A percentile compares a stretch with the other conserved stretches of the same genome.
phyloP scores from a whole-genome alignment of 2,797 vertebrate species.

The Phataginus tetradactyla region DNA sequence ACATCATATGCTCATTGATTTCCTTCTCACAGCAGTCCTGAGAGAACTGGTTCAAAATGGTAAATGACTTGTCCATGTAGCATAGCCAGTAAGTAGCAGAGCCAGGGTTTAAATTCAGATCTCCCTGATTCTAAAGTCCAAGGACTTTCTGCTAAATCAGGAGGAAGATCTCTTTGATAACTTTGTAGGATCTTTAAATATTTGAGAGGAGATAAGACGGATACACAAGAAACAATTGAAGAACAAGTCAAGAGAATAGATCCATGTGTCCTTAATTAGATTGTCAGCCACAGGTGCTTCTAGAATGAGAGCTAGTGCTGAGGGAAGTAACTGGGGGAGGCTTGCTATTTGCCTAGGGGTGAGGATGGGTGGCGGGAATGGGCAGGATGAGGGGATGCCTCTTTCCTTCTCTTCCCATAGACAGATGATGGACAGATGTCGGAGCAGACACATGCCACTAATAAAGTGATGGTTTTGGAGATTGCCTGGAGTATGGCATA shows the following conservation, averaged over 20 bases:
- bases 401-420: too few species aligned
- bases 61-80: not conserved
- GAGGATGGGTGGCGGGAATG: not conserved
- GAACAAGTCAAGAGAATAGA: not conserved
- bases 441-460: not conserved
- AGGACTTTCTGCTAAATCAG: not conserved
- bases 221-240: not conserved
- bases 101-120: not conserved
- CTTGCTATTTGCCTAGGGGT: not conserved
- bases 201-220: not conserved
- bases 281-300: not conserved
- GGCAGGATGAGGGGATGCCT: not conserved
- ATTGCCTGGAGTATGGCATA: not conserved
- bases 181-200: not conserved
- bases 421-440: not conserved
- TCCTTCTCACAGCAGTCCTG: not conserved
- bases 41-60: not conserved
- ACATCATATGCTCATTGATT: not conserved
- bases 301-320: not conserved
- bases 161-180: not conserved
- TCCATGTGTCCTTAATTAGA: not conserved
- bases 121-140: conserved; percentile 18
- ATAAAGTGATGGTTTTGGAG: not conserved
- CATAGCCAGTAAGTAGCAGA: not conserved
- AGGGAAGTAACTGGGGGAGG: not conserved